Evolutionary conservation across 2,113 vertebrate species (phyloP).

Genomic region (Notarius quadriscutis): DNA sequence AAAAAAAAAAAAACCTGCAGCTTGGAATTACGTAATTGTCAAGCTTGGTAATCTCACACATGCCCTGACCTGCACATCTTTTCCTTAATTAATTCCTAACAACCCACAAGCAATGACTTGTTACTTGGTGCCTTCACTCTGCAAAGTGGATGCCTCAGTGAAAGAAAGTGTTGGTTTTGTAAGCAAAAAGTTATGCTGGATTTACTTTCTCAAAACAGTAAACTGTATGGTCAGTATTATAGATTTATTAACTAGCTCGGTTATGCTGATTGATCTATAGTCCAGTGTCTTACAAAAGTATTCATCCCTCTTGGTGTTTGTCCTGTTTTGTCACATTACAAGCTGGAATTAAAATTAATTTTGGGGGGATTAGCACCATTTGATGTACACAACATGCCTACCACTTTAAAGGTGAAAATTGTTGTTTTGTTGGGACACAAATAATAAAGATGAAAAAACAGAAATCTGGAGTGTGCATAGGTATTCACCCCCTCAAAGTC

Average conservation of each 20-base stretch:
- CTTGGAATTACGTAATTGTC: neutral
- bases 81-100: neutral
- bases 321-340: too few species aligned
- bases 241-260: neutral
- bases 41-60: neutral
- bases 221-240: neutral
- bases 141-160: neutral
- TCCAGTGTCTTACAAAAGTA: neutral
- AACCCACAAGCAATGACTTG: neutral
- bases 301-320: too few species aligned
- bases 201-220: neutral
- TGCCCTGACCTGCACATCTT: neutral
- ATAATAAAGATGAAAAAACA: too few species aligned
- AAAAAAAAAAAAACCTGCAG: neutral
- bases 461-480: too few species aligned
- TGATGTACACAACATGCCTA: too few species aligned
- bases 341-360: too few species aligned
- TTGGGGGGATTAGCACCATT: too few species aligned
- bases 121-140: neutral
- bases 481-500: too few species aligned
- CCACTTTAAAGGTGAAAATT: too few species aligned
- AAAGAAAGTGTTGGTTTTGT: neutral
- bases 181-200: neutral
- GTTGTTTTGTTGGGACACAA: too few species aligned
- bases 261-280: neutral